Percentiles rank a stretch among this genome's conserved stretches.
These are phyloP conservation scores for Crotophaga sulcirostris DNA, from an alignment of 2,113 vertebrate genomes.

Conservation along the genomic window DNA sequence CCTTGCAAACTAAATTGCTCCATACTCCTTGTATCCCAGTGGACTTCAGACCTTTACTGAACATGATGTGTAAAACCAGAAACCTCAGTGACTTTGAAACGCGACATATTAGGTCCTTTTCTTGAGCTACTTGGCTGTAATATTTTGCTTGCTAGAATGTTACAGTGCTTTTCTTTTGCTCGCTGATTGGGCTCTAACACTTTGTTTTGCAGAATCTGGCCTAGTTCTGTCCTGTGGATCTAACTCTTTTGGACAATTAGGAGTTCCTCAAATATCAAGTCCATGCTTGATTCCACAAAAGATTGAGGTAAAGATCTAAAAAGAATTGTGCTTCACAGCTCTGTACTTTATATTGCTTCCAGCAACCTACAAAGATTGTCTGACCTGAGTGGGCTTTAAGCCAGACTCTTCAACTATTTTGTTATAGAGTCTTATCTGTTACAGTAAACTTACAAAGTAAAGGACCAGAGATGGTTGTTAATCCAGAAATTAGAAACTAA, in stretches of 20 bases:
- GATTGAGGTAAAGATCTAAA: conserved; percentile 78
- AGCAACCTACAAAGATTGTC: background rate
- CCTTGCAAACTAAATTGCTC: background rate
- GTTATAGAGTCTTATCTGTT: background rate
- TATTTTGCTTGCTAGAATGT: background rate
- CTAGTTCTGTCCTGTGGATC: conserved; percentile 88
- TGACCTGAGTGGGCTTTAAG: background rate
- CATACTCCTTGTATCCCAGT: background rate
- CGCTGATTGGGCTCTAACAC: background rate
- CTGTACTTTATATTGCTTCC: background rate
- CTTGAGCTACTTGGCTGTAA: background rate
- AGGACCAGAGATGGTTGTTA: background rate
- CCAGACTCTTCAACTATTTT: background rate
- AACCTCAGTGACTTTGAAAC: background rate
- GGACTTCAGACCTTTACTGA: background rate
- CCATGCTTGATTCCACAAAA: conserved; percentile 71
- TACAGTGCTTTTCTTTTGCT: background rate
- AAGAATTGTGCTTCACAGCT: background rate
- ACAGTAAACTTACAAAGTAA: background rate
- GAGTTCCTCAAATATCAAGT: conserved; percentile 72
- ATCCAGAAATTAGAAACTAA: background rate
- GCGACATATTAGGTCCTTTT: background rate
- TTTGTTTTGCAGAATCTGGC: conserved; percentile 78
- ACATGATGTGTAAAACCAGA: background rate
- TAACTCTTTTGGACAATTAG: conserved; percentile 90